Conservation (phyloP, 2,888 invertebrate species). For the Cerastis leucographa region DNA sequence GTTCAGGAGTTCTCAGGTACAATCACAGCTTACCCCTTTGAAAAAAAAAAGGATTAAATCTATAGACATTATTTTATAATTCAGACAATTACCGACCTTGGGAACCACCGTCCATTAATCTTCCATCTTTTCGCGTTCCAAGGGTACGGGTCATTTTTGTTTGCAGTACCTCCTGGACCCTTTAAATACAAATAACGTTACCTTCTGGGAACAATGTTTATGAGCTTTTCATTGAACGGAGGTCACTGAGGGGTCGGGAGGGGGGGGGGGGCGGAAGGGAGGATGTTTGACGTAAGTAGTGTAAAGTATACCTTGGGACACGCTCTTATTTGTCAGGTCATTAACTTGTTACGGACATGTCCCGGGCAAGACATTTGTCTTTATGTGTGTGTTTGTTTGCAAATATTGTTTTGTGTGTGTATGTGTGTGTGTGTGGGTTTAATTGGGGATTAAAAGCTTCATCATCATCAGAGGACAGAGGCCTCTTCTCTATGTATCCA, state of each 20-base stretch:
- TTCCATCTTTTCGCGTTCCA: conserved; percentile 56
- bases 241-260: conserved; percentile 34
- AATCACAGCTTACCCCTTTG: neutral
- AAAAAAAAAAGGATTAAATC: neutral
- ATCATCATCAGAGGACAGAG: too few species aligned
- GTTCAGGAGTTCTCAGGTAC: neutral
- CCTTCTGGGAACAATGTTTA: conserved; percentile 76
- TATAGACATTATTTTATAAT: neutral
- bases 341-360: conserved; percentile 51
- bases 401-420: conserved; percentile 12
- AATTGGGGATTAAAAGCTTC: neutral
- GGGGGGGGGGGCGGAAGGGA: conserved; percentile 4
- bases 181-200: conserved; percentile 78
- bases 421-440: neutral
- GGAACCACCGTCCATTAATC: conserved; percentile 11
- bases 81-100: neutral
- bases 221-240: conserved; percentile 72
- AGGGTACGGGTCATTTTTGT: conserved; percentile 62
- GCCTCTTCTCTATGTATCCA: too few species aligned
- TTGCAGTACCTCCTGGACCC: conserved; percentile 67
- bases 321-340: conserved; percentile 56
- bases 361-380: conserved; percentile 31
- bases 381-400: conserved; percentile 19
- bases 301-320: conserved; percentile 56
- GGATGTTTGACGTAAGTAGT: conserved; percentile 57